Evolutionary conservation across 2,888 invertebrate genomes (phyloP).

Genomic region (Morpho deidamia): DNA sequence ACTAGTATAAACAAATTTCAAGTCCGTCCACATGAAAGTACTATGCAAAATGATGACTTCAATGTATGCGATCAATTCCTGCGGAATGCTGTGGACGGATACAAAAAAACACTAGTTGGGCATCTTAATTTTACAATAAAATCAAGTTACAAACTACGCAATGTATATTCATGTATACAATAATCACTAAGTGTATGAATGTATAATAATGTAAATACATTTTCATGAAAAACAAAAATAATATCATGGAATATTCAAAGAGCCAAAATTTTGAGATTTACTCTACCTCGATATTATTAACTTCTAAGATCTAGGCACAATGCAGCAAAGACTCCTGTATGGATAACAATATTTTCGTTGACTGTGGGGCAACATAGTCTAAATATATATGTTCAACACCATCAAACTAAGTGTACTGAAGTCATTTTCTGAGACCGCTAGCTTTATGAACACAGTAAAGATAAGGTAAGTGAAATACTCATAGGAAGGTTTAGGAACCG

Average conservation of each 20-base stretch:
- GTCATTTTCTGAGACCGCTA: conserved; percentile 50
- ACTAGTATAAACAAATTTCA: conserved; percentile 53
- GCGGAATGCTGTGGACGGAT: conserved; percentile 52
- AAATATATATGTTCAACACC: conserved; percentile 54
- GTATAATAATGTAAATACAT: conserved; percentile 77
- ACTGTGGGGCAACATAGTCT: conserved; percentile 67
- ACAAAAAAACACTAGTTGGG: conserved; percentile 46
- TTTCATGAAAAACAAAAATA: conserved; percentile 76
- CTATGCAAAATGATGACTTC: conserved; percentile 31
- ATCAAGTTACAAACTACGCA: conserved; percentile 77
- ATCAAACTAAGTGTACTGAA: conserved; percentile 53
- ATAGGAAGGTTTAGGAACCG: conserved; percentile 13
- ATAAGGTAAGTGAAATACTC: conserved; percentile 4
- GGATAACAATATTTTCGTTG: conserved; percentile 76
- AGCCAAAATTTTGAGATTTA: conserved; percentile 77
- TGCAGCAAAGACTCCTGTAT: conserved; percentile 79
- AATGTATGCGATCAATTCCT: conserved; percentile 52
- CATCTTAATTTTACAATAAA: conserved; percentile 74
- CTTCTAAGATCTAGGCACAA: conserved; percentile 80
- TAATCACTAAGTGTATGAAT: conserved; percentile 72
- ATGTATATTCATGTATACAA: conserved; percentile 77
- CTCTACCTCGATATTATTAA: conserved; percentile 78
- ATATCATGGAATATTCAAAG: conserved; percentile 79
- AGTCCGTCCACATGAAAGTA: conserved; percentile 49
- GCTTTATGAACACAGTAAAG: conserved; percentile 19